Conservation (phyloP, 2,113 vertebrate species). For the Carassius auratus region DNA sequence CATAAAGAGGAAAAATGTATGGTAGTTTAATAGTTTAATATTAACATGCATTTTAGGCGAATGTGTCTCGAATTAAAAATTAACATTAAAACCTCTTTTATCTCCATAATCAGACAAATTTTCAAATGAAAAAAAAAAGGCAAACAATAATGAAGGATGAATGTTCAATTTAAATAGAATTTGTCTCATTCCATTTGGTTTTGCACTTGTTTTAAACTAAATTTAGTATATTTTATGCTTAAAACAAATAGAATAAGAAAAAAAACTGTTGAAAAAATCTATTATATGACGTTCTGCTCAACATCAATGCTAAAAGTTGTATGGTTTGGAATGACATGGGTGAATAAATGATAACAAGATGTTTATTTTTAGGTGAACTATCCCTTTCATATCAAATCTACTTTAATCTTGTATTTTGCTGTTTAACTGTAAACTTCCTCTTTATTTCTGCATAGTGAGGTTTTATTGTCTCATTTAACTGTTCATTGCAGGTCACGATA, state of each 20-base stretch:
- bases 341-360: neutral
- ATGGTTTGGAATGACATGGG: neutral
- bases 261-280: neutral
- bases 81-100: neutral
- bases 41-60: neutral
- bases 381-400: neutral
- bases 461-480: conserved; percentile 66
- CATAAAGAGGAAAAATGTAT: neutral
- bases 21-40: neutral
- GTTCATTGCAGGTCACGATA: conserved; percentile 70
- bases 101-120: neutral
- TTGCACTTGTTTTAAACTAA: neutral
- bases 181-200: neutral
- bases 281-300: neutral
- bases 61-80: neutral
- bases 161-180: neutral
- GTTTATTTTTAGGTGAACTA: neutral
- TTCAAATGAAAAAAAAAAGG: neutral
- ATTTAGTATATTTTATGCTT: neutral
- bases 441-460: conserved; percentile 57
- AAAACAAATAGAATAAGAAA: neutral
- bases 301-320: neutral
- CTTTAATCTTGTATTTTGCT: neutral
- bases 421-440: conserved; percentile 24
- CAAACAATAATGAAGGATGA: neutral